Conservation (phyloP, 2,888 invertebrate genomes). For the Gastrophysa polygoni region DNA sequence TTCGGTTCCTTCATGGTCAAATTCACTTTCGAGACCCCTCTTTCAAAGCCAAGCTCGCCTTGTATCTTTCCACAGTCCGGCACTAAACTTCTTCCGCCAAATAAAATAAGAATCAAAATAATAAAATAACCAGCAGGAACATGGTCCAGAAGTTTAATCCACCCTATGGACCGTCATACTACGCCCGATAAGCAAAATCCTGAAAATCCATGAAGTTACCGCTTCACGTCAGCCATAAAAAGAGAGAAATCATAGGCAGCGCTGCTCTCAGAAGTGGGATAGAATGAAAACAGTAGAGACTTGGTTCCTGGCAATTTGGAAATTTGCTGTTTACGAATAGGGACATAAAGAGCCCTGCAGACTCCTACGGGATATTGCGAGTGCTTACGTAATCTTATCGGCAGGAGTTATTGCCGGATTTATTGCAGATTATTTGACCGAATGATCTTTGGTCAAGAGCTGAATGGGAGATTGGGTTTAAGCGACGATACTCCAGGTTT, state of each 20-base stretch:
- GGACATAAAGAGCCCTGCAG: conserved; percentile 21
- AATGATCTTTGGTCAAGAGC: conserved; percentile 34
- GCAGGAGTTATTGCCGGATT: conserved; percentile 38
- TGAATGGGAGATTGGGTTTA: conserved; percentile 27
- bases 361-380: conserved; percentile 21
- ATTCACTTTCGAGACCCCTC: neutral
- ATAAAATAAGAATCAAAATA: conserved; percentile 52
- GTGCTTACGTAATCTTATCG: conserved; percentile 39
- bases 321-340: conserved; percentile 30
- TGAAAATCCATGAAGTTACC: neutral
- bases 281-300: neutral
- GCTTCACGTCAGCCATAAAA: conserved; percentile 9
- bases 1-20: no score
- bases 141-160: conserved; percentile 47
- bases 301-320: conserved; percentile 1
- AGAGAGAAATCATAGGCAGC: neutral
- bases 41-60: conserved; percentile 12
- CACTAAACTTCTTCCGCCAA: conserved; percentile 47
- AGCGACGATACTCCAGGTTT: conserved; percentile 22
- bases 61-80: conserved; percentile 28
- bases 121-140: conserved; percentile 48
- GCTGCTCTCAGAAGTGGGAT: neutral
- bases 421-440: conserved; percentile 40
- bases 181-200: conserved; percentile 27
- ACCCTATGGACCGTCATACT: conserved; percentile 24